Conservation (phyloP, 1,140 invertebrate genomes). For the Scaptomyza pallida region DNA sequence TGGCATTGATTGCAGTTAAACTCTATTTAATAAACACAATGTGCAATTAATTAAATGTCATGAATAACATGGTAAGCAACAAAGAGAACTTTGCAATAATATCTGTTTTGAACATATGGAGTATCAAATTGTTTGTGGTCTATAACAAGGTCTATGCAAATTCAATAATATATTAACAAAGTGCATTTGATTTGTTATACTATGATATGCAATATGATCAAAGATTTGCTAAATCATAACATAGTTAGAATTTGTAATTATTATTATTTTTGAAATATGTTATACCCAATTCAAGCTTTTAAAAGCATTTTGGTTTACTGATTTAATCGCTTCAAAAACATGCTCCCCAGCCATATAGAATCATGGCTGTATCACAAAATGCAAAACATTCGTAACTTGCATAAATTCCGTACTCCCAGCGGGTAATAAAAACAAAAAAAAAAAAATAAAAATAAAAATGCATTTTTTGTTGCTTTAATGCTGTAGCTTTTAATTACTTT, state of each 20-base stretch:
- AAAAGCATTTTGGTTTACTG: too few species aligned
- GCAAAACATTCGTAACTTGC: background rate
- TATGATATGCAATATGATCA: too few species aligned
- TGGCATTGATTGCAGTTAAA: too few species aligned
- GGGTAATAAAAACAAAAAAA: background rate
- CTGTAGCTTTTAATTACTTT: constrained; percentile 54
- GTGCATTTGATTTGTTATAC: too few species aligned
- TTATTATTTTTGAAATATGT: too few species aligned
- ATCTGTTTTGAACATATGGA: background rate
- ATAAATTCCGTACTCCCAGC: background rate
- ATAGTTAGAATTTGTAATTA: too few species aligned
- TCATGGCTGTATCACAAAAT: constrained; percentile 1
- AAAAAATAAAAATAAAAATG: background rate
- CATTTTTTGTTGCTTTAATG: constrained; percentile 9
- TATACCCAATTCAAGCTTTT: too few species aligned
- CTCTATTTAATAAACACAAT: background rate
- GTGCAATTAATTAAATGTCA: background rate
- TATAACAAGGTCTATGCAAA: too few species aligned
- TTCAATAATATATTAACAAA: too few species aligned
- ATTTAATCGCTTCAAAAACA: too few species aligned
- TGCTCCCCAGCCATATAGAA: background rate
- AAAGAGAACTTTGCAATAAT: background rate
- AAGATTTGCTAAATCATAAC: too few species aligned
- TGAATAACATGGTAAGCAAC: background rate
- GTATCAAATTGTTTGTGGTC: background rate